phyloP scores from a whole-genome alignment of 2,888 invertebrate genomes.

The Dione vanillae region DNA sequence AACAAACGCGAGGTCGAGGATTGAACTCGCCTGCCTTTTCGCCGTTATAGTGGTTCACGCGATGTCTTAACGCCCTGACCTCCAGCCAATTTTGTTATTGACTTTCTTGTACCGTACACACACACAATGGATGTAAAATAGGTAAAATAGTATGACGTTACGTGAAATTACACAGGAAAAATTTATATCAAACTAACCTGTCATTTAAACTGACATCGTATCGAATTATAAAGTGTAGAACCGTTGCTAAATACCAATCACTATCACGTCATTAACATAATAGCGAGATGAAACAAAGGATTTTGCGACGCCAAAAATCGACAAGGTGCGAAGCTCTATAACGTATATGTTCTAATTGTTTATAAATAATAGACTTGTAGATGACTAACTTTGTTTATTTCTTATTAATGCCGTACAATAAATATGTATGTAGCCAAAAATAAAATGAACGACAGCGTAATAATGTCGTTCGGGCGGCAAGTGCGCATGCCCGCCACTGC shows the following conservation, averaged over 20 bases:
- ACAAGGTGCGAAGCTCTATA: neutral
- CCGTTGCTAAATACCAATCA: conserved; percentile 29
- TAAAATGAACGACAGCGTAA: conserved; percentile 45
- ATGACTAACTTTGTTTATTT: conserved; percentile 36
- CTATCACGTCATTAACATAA: conserved; percentile 13
- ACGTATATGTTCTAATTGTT: conserved; percentile 1
- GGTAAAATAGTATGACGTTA: neutral
- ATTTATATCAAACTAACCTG: neutral
- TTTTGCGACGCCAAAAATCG: neutral
- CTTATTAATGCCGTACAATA: conserved; percentile 38
- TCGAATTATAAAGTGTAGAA: conserved; percentile 21
- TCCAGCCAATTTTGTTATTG: conserved; percentile 67
- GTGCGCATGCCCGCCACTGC: conserved; percentile 83
- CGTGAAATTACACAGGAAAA: neutral
- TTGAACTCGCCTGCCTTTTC: conserved; percentile 65
- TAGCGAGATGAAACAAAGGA: conserved; percentile 32
- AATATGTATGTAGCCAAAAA: conserved; percentile 46
- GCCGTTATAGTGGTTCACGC: conserved; percentile 68
- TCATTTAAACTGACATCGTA: conserved; percentile 3
- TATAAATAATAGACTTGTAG: conserved; percentile 24
- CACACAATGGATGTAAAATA: conserved; percentile 39
- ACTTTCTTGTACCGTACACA: conserved; percentile 58
- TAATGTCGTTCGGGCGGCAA: conserved; percentile 50
- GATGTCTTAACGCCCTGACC: conserved; percentile 71
- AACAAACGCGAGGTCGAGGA: conserved; percentile 56